A percentile compares a stretch with the other conserved stretches of the same genome.
Conservation (phyloP, 2,113 vertebrate species). For the Elgaria multicarinata region DNA sequence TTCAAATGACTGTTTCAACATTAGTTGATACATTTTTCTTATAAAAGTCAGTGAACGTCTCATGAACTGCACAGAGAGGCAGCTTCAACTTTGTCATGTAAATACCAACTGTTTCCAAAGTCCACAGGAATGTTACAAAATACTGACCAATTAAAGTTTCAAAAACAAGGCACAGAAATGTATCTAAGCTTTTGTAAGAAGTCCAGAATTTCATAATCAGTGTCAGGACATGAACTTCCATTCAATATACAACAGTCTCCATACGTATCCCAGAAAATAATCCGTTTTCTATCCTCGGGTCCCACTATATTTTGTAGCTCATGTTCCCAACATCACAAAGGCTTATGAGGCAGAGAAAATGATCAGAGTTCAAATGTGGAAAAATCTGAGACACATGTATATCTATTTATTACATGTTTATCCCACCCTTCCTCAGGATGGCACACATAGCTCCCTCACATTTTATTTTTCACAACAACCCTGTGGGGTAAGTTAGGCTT, state of each 20-base stretch:
- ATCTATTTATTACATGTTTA: background rate
- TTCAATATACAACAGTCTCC: background rate
- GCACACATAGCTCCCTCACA: background rate
- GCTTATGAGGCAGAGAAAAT: background rate
- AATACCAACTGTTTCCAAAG: background rate
- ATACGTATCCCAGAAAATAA: background rate
- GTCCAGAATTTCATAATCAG: background rate
- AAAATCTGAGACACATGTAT: background rate
- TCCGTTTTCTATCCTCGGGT: background rate
- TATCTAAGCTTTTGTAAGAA: background rate
- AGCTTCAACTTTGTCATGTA: fast-evolving
- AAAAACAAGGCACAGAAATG: background rate
- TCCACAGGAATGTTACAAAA: background rate
- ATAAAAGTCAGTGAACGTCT: background rate
- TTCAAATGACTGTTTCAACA: conserved; percentile 31
- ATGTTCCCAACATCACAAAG: background rate
- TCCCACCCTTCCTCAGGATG: background rate
- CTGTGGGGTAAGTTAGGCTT: background rate
- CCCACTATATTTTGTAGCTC: no score
- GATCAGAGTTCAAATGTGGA: background rate
- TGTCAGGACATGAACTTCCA: background rate
- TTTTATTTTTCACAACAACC: background rate
- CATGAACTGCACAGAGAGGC: fast-evolving
- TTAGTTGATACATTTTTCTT: fast-evolving
- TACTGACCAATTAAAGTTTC: background rate